phyloP scores from a whole-genome alignment of 2,888 invertebrate species.

The Brachynemurus nebulosus region DNA sequence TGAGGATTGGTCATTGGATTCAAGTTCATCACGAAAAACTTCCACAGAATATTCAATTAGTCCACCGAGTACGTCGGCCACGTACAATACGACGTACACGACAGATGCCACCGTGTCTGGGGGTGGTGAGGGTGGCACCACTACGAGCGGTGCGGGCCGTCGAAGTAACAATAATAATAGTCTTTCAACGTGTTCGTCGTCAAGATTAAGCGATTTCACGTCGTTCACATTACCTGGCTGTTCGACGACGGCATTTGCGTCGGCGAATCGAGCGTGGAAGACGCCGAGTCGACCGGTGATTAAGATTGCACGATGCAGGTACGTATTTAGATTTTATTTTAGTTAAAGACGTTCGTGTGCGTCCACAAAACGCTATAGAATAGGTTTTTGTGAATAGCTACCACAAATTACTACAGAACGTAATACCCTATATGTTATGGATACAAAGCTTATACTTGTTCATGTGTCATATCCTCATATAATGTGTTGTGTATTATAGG shows the following conservation, averaged over 20 bases:
- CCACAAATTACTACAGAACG: too few relatives aligned
- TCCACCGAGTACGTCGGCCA: background rate
- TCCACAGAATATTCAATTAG: conserved; percentile 3
- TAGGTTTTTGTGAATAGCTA: too few relatives aligned
- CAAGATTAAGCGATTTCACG: conserved; percentile 1
- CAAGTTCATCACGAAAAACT: conserved; percentile 3
- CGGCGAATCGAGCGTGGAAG: conserved; percentile 5
- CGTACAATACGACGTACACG: background rate
- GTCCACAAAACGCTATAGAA: too few relatives aligned
- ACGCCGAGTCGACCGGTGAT: conserved; percentile 6
- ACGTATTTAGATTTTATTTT: background rate
- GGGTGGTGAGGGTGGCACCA: too few relatives aligned
- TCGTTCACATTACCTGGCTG: background rate
- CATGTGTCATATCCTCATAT: too few relatives aligned
- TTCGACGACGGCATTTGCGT: conserved; percentile 9
- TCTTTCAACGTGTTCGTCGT: background rate
- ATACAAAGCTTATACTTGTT: too few relatives aligned
- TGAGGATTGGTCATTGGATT: conserved; percentile 3
- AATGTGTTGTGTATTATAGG: too few relatives aligned
- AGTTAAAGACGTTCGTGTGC: too few relatives aligned
- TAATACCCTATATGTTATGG: too few relatives aligned
- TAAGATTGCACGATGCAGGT: conserved; percentile 8
- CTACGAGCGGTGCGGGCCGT: background rate
- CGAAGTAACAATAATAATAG: background rate
- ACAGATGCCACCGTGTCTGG: too few relatives aligned